phyloP scores from a whole-genome alignment of 2,113 vertebrate species.

The Bubo scandiacus region DNA sequence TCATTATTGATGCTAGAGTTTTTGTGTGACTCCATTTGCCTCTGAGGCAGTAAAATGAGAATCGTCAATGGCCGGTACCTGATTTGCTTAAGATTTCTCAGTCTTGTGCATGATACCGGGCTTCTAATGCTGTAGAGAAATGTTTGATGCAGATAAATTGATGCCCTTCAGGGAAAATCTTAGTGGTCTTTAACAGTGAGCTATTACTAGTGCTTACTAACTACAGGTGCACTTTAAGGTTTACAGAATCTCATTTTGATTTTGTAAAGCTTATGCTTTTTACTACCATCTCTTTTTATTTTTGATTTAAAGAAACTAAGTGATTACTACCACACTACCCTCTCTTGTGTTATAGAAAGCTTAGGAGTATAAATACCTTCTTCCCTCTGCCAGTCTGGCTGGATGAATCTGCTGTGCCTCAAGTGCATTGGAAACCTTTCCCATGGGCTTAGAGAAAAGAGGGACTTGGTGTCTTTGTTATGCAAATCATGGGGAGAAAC shows the following conservation, averaged over 20 bases:
- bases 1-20: not conserved
- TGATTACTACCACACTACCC: slow-evolving; percentile 29
- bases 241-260: not conserved
- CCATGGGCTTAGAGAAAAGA: not conserved
- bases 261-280: not conserved
- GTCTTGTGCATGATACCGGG: not conserved
- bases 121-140: not conserved
- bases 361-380: not conserved
- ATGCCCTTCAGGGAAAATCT: not conserved
- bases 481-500: slow-evolving; percentile 23
- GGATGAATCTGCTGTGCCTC: not conserved
- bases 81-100: not conserved
- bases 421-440: slow-evolving; percentile 19
- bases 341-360: slow-evolving; percentile 1
- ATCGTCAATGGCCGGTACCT: not conserved
- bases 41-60: not conserved
- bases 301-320: slow-evolving; percentile 50
- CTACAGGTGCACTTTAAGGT: not conserved
- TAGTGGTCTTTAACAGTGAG: not conserved
- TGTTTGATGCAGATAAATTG: not conserved
- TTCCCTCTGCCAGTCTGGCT: not conserved
- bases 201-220: not conserved
- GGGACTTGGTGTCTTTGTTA: slow-evolving; percentile 35
- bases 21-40: not conserved
- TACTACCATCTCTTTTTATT: not conserved